Evolutionary conservation across 2,888 invertebrate genomes (phyloP).

Genomic region (Machimus atricapillus): DNA sequence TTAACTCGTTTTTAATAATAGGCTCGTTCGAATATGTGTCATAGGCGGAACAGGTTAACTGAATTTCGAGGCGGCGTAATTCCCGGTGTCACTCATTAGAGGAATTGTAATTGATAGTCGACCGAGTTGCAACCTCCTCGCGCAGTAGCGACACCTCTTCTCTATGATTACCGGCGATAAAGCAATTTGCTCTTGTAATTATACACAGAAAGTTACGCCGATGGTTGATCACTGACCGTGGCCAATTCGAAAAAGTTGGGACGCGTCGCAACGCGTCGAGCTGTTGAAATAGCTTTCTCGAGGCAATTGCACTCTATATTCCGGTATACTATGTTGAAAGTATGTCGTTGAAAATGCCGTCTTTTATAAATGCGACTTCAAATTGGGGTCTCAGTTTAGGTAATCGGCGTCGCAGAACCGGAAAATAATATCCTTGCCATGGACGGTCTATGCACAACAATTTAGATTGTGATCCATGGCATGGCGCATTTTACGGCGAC

Average conservation of each 20-base stretch:
- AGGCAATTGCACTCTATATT: background rate
- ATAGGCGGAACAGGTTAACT: constrained; percentile 22
- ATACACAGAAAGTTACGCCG: background rate
- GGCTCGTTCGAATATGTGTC: background rate
- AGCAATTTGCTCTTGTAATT: background rate
- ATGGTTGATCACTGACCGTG: background rate
- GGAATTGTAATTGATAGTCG: background rate
- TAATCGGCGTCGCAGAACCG: background rate
- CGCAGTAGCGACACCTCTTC: background rate
- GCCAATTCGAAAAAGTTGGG: background rate
- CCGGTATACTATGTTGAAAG: background rate
- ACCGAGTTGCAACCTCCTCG: background rate
- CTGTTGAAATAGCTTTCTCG: background rate
- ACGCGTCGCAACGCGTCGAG: background rate
- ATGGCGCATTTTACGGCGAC: background rate
- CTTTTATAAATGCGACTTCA: background rate
- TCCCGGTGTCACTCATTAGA: background rate
- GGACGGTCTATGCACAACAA: background rate
- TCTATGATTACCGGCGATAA: background rate
- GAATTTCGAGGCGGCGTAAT: background rate
- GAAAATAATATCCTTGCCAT: background rate
- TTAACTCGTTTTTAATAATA: constrained; percentile 15
- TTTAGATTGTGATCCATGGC: background rate
- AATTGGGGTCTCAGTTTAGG: background rate
- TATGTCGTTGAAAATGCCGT: background rate